Conservation (phyloP, 1,140 invertebrate genomes). For the Ceratoteleas bidentatus region DNA sequence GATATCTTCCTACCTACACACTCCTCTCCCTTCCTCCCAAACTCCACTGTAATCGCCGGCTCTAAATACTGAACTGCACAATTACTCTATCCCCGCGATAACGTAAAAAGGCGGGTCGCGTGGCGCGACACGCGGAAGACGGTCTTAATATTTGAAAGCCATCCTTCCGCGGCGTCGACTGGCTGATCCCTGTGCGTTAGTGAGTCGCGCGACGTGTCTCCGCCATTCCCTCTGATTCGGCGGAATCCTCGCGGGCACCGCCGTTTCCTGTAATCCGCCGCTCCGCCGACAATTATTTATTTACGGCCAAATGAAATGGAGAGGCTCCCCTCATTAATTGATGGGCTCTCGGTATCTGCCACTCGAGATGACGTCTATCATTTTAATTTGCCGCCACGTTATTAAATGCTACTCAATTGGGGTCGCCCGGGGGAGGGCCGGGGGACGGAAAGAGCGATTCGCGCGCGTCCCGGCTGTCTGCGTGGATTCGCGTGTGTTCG, state of each 20-base stretch:
- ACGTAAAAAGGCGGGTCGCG: neutral
- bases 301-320: slow-evolving; percentile 78
- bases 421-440: neutral
- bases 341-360: slow-evolving; percentile 78
- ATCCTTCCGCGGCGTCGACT: slow-evolving; percentile 33
- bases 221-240: slow-evolving; percentile 22
- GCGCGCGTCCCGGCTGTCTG: neutral
- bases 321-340: slow-evolving; percentile 77
- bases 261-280: slow-evolving; percentile 43
- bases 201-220: slow-evolving; percentile 15
- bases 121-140: slow-evolving; percentile 29
- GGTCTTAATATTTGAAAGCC: slow-evolving; percentile 71
- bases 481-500: slow-evolving; percentile 30
- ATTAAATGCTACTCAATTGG: slow-evolving; percentile 72
- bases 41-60: too few species aligned
- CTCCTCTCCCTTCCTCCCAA: too few species aligned
- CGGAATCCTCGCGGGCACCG: slow-evolving; percentile 24
- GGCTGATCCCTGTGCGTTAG: slow-evolving; percentile 23
- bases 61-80: neutral
- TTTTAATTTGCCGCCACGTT: slow-evolving; percentile 79
- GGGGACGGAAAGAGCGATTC: slow-evolving; percentile 51
- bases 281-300: slow-evolving; percentile 75
- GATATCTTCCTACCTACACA: too few species aligned
- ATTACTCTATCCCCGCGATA: neutral
- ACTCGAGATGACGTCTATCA: slow-evolving; percentile 79